phyloP scores from a whole-genome alignment of 2,888 invertebrate species.

The Eupithecia insigniata region DNA sequence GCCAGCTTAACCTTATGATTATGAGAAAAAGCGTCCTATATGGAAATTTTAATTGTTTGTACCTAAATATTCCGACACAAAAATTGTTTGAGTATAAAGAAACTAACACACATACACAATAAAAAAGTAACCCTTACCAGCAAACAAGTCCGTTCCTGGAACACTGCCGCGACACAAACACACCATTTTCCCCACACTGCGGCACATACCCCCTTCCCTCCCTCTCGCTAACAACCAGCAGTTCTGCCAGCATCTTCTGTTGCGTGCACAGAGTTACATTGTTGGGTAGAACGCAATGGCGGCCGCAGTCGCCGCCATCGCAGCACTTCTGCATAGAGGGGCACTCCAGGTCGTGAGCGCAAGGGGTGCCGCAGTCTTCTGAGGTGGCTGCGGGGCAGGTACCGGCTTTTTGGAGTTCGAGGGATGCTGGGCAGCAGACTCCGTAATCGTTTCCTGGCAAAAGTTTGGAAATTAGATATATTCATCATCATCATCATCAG shows the following conservation, averaged over 20 bases:
- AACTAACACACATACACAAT: too few relatives aligned
- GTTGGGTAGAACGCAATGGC: slow-evolving; percentile 88
- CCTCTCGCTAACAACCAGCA: slow-evolving; percentile 90
- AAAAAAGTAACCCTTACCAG: slow-evolving; percentile 83
- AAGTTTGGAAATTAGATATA: neutral
- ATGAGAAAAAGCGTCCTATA: too few relatives aligned
- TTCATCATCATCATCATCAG: too few relatives aligned
- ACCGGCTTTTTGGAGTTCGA: slow-evolving; percentile 90
- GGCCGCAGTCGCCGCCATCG: slow-evolving; percentile 88
- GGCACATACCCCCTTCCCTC: slow-evolving; percentile 93
- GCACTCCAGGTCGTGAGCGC: slow-evolving; percentile 92
- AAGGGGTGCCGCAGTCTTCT: slow-evolving; percentile 86
- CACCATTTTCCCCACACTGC: slow-evolving; percentile 89
- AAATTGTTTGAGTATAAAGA: too few relatives aligned
- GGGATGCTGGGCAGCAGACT: slow-evolving; percentile 92
- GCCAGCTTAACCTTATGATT: too few relatives aligned
- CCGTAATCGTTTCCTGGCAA: slow-evolving; percentile 91
- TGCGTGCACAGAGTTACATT: slow-evolving; percentile 92
- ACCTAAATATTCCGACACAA: too few relatives aligned
- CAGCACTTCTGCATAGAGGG: slow-evolving; percentile 93
- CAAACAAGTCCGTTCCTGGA: slow-evolving; percentile 93
- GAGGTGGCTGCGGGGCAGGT: slow-evolving; percentile 86
- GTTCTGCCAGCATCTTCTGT: slow-evolving; percentile 90
- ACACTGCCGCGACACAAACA: slow-evolving; percentile 90
- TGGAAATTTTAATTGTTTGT: too few relatives aligned